Percentiles rank a stretch among this genome's conserved stretches.
These are phyloP conservation scores for Drosophila melanocephala DNA, from an alignment of 2,888 invertebrate genomes.

Conservation along the genomic window DNA sequence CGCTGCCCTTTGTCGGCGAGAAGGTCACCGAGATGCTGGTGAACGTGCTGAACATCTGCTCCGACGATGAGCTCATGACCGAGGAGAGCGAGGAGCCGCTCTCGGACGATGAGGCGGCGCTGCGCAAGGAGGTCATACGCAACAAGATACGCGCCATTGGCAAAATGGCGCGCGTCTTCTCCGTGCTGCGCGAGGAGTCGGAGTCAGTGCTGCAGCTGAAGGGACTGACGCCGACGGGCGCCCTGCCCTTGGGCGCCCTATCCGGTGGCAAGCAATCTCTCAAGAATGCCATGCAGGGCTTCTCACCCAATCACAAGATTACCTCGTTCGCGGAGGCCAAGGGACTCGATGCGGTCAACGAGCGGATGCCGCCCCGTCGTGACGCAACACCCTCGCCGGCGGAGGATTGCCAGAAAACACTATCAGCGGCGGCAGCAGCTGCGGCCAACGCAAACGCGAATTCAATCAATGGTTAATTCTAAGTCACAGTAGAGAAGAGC, in stretches of 20 bases:
- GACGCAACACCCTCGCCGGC: conserved; percentile 91
- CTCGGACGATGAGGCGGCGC: conserved; percentile 92
- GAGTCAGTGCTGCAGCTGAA: conserved; percentile 99
- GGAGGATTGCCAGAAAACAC: conserved; percentile 83
- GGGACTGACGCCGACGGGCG: conserved; percentile 99
- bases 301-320: conserved; percentile 99
- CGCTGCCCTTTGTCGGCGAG: conserved; percentile 99
- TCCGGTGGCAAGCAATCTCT: conserved; percentile 98
- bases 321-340: conserved; percentile 99
- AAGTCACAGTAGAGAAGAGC: conserved; percentile 63
- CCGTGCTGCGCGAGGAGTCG: conserved; percentile 99
- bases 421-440: conserved; percentile 83
- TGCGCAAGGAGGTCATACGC: conserved; percentile 99
- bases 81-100: conserved; percentile 93
- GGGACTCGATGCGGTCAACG: conserved; percentile 99
- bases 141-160: conserved; percentile 99
- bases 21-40: conserved; percentile 99
- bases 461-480: conserved; percentile 84
- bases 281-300: conserved; percentile 97
- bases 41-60: conserved; percentile 99
- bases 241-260: conserved; percentile 97
- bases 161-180: conserved; percentile 99
- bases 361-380: conserved; percentile 98
- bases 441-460: conserved; percentile 83
- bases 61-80: conserved; percentile 99